These are phyloP conservation scores for Drosophila elegans DNA, from an alignment of 1,140 invertebrate genomes.

Conservation along the genomic window DNA sequence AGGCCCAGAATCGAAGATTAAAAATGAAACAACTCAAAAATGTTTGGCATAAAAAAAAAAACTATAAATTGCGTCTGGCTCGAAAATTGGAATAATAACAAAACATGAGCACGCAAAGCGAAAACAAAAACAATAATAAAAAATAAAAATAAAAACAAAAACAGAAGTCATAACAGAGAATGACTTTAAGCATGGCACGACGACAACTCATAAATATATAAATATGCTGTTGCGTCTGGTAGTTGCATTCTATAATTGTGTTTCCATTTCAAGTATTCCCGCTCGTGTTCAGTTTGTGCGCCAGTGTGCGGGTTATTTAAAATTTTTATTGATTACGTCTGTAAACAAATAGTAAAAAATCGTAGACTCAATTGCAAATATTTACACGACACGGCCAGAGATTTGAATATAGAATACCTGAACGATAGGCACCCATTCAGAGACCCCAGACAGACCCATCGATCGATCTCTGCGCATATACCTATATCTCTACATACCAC, in stretches of 20 bases:
- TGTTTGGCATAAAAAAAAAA: slow-evolving; percentile 36
- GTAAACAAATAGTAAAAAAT: slow-evolving; percentile 81
- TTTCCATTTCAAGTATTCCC: slow-evolving; percentile 43
- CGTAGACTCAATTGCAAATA: slow-evolving; percentile 76
- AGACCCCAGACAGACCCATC: slow-evolving; percentile 17
- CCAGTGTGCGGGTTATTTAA: slow-evolving; percentile 26
- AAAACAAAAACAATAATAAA: slow-evolving; percentile 29
- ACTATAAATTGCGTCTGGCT: slow-evolving; percentile 58
- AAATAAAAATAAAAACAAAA: slow-evolving; percentile 13
- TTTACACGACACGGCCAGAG: slow-evolving; percentile 61
- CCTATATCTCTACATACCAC: not conserved
- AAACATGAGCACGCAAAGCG: slow-evolving; percentile 23
- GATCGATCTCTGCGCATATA: slow-evolving; percentile 12
- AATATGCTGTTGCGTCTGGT: slow-evolving; percentile 53
- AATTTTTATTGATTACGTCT: slow-evolving; percentile 72
- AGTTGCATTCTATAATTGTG: slow-evolving; percentile 58
- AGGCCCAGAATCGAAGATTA: slow-evolving; percentile 21
- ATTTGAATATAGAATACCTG: slow-evolving; percentile 25
- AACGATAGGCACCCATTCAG: slow-evolving; percentile 22
- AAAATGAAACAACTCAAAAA: slow-evolving; percentile 26
- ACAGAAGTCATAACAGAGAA: slow-evolving; percentile 39
- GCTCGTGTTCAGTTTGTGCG: not conserved
- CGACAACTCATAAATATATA: slow-evolving; percentile 75
- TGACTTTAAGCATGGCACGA: slow-evolving; percentile 50
- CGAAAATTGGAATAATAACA: slow-evolving; percentile 50